These are phyloP conservation scores for Poecile atricapillus DNA, from an alignment of 2,113 vertebrate genomes.

Conservation along the genomic window DNA sequence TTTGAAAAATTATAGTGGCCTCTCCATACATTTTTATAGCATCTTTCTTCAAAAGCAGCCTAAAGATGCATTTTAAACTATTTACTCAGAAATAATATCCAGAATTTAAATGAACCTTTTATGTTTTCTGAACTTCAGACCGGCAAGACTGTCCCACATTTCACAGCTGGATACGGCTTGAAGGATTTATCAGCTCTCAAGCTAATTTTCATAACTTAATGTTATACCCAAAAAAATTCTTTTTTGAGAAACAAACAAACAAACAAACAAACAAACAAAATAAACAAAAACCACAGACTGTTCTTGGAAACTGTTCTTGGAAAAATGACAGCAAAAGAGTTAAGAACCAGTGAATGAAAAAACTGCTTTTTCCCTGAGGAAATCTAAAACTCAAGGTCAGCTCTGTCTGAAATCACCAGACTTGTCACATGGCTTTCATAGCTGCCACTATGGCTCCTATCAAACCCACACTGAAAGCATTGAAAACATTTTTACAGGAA, in stretches of 20 bases:
- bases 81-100: not conserved
- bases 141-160: not conserved
- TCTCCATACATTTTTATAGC: not conserved
- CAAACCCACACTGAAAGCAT: not conserved
- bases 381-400: constrained; percentile 38
- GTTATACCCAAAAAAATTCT: not conserved
- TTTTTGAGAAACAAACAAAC: not conserved
- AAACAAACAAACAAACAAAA: not conserved
- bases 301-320: not conserved
- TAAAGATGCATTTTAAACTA: not conserved
- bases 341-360: not conserved
- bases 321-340: constrained; percentile 8
- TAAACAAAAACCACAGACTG: rapidly evolving
- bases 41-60: not conserved
- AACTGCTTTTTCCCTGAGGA: not conserved
- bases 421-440: not conserved
- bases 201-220: not conserved
- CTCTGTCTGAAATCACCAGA: not conserved
- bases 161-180: not conserved
- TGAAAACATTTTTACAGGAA: constrained; percentile 25
- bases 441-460: not conserved
- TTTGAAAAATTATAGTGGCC: not conserved
- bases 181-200: not conserved
- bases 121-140: not conserved
- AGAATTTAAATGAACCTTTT: not conserved